Base-by-base conservation (phyloP, 2,797 vertebrate genomes). In the Typhlichthys eigenmanni region DNA sequence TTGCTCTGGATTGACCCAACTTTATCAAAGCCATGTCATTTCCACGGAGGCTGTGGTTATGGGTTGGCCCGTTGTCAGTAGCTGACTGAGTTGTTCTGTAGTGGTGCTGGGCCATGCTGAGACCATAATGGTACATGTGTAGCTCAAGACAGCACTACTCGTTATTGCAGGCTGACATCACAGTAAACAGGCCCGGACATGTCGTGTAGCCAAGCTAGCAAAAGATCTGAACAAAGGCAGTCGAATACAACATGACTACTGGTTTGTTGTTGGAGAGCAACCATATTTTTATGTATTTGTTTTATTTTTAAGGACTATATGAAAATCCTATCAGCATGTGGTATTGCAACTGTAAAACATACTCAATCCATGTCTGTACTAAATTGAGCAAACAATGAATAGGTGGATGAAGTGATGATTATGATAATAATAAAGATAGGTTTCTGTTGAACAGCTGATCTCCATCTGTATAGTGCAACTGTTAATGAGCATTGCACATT, bases 101-200 rank as follows among this genome's bases (percentile, higher is more conserved):
- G 16, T 24, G 16, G 34, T 11, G 24, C 52, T 46, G 71, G 69
- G 16, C 67, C 38, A 58, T 74, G 67, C 84, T 71, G 55, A 74
- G 68, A 81, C 75, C 59, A 5, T 76, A 68, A 76, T 71, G 66
- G 65, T 81, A 79, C 80, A 79, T 67, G 66, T 16, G 14, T 46
- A 55, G 71, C 78, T 72, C 62, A 56, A 60, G 74, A 55, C 74
- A 8, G 57, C 60, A 4, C 62, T 57, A 63, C 75, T 76, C 62
- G 58, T 69, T 72, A 55, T 5, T 67, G 64, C 55, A 64, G 45
- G 53, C 69, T 91, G 90, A 89, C 82, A 73, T 91, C 86, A 88
- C 64, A 24, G 59, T 75, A 71, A 68, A 77, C 91, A 84, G 50
- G 90, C 69, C 60, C 59, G 68, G 83, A 73, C 90, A 72, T 72